Evolutionary conservation across 35 echinoderm and acorn worm genomes (phyloP).

Genomic region (Anneissia japonica): DNA sequence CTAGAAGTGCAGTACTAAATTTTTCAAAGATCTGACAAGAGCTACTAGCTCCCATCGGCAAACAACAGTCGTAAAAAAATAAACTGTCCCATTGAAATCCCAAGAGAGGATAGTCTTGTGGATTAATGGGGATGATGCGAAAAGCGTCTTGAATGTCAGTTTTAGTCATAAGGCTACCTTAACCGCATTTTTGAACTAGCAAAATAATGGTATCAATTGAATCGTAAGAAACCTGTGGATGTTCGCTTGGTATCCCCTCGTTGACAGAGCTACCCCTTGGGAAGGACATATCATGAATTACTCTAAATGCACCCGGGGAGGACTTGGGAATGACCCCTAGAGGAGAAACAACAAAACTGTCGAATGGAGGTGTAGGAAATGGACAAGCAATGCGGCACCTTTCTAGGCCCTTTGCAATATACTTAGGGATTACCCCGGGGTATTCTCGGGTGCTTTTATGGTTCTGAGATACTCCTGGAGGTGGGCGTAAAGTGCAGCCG

Average conservation of each 20-base stretch:
- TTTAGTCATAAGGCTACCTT: slow-evolving; percentile 18
- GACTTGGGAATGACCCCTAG: neutral
- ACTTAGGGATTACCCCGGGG: too few relatives aligned
- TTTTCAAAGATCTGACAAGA: slow-evolving; percentile 15
- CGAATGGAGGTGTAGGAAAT: too few relatives aligned
- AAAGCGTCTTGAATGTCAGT: slow-evolving; percentile 43
- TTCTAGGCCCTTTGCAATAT: too few relatives aligned
- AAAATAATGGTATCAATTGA: slow-evolving; percentile 26
- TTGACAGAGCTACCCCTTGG: slow-evolving; percentile 34
- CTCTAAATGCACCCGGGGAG: slow-evolving; percentile 12
- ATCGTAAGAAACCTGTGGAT: slow-evolving; percentile 4
- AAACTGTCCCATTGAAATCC: slow-evolving; percentile 5
- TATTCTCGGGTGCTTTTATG: too few relatives aligned
- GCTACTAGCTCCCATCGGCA: slow-evolving; percentile 13
- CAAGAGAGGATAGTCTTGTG: slow-evolving; percentile 18
- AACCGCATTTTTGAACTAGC: neutral
- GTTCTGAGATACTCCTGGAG: too few relatives aligned
- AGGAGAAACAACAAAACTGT: too few relatives aligned
- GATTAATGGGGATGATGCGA: slow-evolving; percentile 23
- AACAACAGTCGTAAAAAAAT: slow-evolving; percentile 16
- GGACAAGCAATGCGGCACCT: too few relatives aligned
- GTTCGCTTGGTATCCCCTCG: neutral
- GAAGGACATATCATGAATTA: slow-evolving; percentile 42
- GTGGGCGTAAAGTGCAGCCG: too few relatives aligned
- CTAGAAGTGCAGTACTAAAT: slow-evolving; percentile 12